These are phyloP conservation scores for Anoplius nigerrimus DNA, from an alignment of 2,888 invertebrate genomes.

Conservation along the genomic window DNA sequence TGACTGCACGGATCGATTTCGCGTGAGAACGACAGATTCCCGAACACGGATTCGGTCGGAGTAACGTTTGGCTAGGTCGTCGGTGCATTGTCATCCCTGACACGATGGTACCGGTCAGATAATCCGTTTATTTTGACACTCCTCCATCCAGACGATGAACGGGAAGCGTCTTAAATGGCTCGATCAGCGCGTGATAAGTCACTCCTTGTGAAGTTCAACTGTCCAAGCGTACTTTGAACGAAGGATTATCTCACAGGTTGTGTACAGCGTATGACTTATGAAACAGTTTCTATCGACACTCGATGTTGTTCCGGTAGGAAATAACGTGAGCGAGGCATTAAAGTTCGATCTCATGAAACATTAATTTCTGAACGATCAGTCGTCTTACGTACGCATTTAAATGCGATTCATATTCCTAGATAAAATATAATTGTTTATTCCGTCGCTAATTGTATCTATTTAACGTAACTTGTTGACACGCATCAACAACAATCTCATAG, in stretches of 20 bases:
- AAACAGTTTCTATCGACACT: neutral
- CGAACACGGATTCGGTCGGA: slow-evolving; percentile 16
- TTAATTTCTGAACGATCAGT: no score
- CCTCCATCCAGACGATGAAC: neutral
- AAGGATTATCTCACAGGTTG: no score
- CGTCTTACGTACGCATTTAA: no score
- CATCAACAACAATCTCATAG: no score
- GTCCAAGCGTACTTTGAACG: no score
- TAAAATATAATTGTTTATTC: no score
- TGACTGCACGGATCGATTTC: slow-evolving; percentile 53
- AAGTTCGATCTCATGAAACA: no score
- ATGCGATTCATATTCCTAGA: no score
- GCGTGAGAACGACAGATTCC: slow-evolving; percentile 56
- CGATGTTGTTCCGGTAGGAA: neutral
- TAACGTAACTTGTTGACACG: no score
- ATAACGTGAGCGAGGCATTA: neutral
- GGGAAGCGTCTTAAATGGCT: neutral
- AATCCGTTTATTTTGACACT: slow-evolving; percentile 52
- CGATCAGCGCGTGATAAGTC: neutral
- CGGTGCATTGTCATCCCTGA: slow-evolving; percentile 21
- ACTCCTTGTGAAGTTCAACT: slow-evolving; percentile 14
- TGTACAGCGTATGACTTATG: no score
- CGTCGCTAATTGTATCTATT: no score
- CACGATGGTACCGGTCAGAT: slow-evolving; percentile 15
- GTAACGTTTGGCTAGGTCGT: neutral